These are phyloP conservation scores for Drosophila fulvimacula DNA, from an alignment of 2,888 invertebrate genomes.

Conservation along the genomic window DNA sequence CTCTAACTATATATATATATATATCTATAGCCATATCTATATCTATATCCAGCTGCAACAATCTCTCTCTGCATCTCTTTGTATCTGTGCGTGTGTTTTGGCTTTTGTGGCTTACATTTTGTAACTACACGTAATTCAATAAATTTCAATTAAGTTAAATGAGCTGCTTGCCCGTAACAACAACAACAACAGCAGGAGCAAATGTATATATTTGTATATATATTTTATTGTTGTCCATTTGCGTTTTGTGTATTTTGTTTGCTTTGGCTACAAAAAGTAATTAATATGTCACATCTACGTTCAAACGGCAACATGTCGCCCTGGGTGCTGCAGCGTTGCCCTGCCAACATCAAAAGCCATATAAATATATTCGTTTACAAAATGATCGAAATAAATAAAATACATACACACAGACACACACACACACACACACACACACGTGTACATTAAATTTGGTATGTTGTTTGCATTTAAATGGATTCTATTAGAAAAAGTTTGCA, in stretches of 20 bases:
- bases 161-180: conserved; percentile 27
- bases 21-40: conserved; percentile 4
- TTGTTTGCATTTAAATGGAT: conserved; percentile 46
- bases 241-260: conserved; percentile 35
- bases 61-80: not conserved
- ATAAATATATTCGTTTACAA: conserved; percentile 38
- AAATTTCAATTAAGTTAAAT: conserved; percentile 50
- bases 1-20: not conserved
- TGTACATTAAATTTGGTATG: conserved; percentile 18
- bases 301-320: conserved; percentile 28
- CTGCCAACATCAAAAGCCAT: conserved; percentile 51
- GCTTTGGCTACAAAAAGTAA: conserved; percentile 39
- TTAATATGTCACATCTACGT: conserved; percentile 52
- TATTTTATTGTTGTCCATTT: conserved; percentile 44
- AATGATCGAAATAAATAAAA: conserved; percentile 16
- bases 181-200: conserved; percentile 1
- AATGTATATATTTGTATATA: conserved; percentile 15
- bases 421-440: not conserved
- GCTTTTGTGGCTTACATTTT: conserved; percentile 21
- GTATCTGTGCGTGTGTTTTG: conserved; percentile 8
- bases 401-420: not conserved
- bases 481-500: conserved; percentile 20
- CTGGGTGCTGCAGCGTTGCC: conserved; percentile 17
- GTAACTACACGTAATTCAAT: conserved; percentile 41
- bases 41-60: conserved; percentile 1